phyloP scores from a whole-genome alignment of 2,797 vertebrate genomes.

The Dendrocincla fuliginosa region DNA sequence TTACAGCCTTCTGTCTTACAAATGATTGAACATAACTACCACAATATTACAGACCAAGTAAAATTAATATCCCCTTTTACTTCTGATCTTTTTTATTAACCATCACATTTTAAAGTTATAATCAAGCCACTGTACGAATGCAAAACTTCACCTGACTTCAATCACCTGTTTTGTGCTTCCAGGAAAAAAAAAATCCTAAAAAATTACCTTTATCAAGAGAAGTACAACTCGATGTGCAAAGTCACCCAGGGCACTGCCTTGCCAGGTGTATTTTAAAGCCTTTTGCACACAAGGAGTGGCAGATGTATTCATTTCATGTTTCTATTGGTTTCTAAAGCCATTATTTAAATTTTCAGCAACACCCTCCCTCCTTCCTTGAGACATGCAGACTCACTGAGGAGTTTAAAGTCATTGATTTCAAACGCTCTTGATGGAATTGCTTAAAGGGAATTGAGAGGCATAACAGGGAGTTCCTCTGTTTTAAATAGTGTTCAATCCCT shows the following conservation, averaged over 20 bases:
- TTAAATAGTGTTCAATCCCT: not conserved
- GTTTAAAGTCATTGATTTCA: conserved; percentile 15
- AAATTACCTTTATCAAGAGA: not conserved
- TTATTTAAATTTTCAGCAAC: conserved; percentile 27
- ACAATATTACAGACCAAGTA: conserved; percentile 16
- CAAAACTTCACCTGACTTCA: not conserved
- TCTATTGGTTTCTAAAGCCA: not conserved
- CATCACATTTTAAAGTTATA: not conserved
- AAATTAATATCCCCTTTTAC: conserved; percentile 63
- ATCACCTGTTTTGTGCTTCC: not conserved
- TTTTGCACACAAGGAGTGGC: rapidly evolving
- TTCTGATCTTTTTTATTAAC: conserved; percentile 22
- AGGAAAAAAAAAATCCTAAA: not conserved
- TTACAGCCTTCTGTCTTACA: conserved; percentile 54
- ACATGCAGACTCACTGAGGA: not conserved
- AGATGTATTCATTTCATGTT: not conserved
- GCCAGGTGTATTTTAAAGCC: not conserved
- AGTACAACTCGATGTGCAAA: not conserved
- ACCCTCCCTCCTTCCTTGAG: not conserved
- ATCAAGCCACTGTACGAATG: not conserved
- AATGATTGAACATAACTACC: conserved; percentile 58
- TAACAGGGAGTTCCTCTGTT: not conserved
- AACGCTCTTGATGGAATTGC: conserved; percentile 1
- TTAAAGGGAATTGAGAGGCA: not conserved
- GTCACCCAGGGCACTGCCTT: not conserved